Base-by-base conservation (phyloP, 2,113 vertebrate genomes). In the Eptesicus fuscus region DNA sequence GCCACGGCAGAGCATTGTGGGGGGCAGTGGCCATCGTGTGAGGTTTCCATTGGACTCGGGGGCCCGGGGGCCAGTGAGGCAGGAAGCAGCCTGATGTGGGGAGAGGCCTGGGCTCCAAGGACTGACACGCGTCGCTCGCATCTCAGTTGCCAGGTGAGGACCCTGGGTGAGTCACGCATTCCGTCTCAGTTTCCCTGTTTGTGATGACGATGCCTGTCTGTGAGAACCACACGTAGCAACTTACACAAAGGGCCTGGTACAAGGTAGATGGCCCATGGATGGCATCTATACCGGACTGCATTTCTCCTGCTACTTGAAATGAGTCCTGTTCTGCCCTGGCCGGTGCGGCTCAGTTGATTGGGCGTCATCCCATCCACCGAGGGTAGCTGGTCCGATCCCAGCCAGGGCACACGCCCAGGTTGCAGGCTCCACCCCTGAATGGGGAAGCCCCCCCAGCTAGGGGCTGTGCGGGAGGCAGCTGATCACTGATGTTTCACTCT, bases 1-100 rank as follows among this genome's bases (percentile, higher is more conserved):
- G n/a, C 67, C 37, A 11, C 32, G 1, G 32, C 1, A 5, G 6
- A 16, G 11, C 35, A 7, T 1, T n/a, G 22, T 9, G 5, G 9
- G 51, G 0, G n/a, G 1, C 23, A 6, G 23, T 32, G 13, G 56
- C 13, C 53, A 18, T 1, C 9, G 9, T 23, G 73, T 20, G 32
- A 44, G 4, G 23, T 90, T 32, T 42, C 30, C 9, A 17, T 18
- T 40, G 20, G 35, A 65, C 47, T 40, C 5, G 0, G 5, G 51
- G n/a, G n/a, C 37, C 5, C 0, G 6, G 9, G 23, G 59, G 47
- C 20, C 30, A 18, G 83, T 11, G 25, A 25, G 23, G 40, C 59
- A 16, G 10, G 42, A 85, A 79, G 51, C 8, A 65, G 25, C 1
- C 2, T 3, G 16, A 63, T 2, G 2, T 7, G 32, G 4, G 14